phyloP scores from a whole-genome alignment of 2,113 vertebrate species.

The Aptenodytes forsteri region DNA sequence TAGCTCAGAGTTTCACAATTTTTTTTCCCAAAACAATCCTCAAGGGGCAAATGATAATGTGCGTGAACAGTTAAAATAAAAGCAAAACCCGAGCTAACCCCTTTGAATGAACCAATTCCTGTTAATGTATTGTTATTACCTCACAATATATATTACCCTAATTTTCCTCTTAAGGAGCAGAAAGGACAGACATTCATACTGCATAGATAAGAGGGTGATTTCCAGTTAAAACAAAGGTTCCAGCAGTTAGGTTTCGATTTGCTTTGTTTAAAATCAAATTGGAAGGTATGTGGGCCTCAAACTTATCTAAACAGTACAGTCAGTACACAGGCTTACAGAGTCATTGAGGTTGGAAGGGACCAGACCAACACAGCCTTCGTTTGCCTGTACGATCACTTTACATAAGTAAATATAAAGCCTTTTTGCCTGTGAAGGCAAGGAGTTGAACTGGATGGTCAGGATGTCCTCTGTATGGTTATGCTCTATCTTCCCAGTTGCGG shows the following conservation, averaged over 20 bases:
- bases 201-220: constrained; percentile 13
- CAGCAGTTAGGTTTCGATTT: not conserved
- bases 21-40: not conserved
- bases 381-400: not conserved
- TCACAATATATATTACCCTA: constrained; percentile 21
- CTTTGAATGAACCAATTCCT: not conserved
- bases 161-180: constrained; percentile 40
- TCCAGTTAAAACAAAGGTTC: constrained; percentile 29
- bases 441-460: not conserved
- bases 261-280: constrained; percentile 40
- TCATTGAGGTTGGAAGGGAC: not conserved
- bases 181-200: constrained; percentile 15
- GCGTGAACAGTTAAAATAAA: constrained; percentile 3
- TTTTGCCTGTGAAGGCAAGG: not conserved
- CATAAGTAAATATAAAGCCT: not conserved
- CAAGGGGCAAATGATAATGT: not conserved
- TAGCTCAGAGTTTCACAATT: constrained; percentile 1
- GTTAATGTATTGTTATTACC: constrained; percentile 4
- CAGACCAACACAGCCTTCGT: not conserved
- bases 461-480: not conserved
- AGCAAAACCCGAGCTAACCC: not conserved
- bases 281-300: not conserved
- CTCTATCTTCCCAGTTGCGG: not conserved
- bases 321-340: not conserved
- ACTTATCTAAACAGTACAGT: constrained; percentile 9